These are phyloP conservation scores for Ariopsis seemanni DNA, from an alignment of 2,113 vertebrate genomes.

Conservation along the genomic window DNA sequence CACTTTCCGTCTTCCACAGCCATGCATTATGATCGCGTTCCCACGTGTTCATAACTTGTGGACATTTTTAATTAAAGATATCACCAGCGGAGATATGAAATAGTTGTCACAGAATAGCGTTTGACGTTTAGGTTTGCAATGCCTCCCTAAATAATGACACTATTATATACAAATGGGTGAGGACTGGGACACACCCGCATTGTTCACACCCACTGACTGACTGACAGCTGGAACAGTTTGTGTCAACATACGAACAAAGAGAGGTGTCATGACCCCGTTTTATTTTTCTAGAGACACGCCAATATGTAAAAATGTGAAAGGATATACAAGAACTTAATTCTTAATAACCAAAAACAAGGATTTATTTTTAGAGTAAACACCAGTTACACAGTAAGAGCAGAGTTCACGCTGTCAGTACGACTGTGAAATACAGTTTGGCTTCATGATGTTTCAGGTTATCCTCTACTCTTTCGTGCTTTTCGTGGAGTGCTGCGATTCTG, in stretches of 20 bases:
- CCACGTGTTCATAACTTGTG: background rate
- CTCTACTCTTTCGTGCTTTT: background rate
- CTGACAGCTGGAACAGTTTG: background rate
- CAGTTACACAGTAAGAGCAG: background rate
- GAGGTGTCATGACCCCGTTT: background rate
- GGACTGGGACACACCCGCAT: background rate
- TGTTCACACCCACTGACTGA: constrained; percentile 6
- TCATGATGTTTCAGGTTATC: background rate
- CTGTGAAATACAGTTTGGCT: background rate
- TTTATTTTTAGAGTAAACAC: background rate
- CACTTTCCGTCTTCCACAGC: too few species aligned
- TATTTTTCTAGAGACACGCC: background rate
- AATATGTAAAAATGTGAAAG: background rate
- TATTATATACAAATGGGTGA: background rate
- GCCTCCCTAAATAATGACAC: background rate
- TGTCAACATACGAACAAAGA: too few species aligned
- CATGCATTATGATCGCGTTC: background rate
- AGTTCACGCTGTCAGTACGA: background rate
- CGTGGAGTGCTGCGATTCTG: too few species aligned
- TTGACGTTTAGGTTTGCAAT: background rate
- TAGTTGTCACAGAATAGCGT: background rate
- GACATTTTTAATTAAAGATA: background rate
- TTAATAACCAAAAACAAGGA: background rate
- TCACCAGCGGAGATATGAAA: background rate
- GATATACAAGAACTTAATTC: background rate